Evolutionary conservation across 1,140 invertebrate species (phyloP).

Genomic region (Stegodyphus mimosarum): DNA sequence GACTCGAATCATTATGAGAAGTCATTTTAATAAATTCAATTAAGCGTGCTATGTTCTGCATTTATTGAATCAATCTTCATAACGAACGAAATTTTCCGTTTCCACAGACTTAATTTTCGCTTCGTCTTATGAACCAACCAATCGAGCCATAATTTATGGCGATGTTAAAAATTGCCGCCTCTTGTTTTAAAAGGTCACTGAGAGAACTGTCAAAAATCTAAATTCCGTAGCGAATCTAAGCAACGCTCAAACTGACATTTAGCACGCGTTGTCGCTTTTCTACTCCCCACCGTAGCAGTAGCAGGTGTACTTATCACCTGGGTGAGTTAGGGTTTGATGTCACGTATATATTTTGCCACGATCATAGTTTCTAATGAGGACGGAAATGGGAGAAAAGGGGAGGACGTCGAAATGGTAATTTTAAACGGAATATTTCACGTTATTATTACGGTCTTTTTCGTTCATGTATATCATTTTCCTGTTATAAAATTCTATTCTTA

Average conservation of each 20-base stretch:
- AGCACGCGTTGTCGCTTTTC: constrained; percentile 54
- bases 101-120: not conserved
- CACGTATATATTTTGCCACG: constrained; percentile 34
- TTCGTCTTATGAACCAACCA: not conserved
- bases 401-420: not conserved
- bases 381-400: not conserved
- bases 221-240: not conserved
- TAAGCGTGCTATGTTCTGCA: not conserved
- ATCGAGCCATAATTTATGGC: constrained; percentile 9
- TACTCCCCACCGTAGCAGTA: constrained; percentile 21
- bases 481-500: too few relatives aligned
- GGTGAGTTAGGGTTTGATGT: constrained; percentile 31
- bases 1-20: not conserved
- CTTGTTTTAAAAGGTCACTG: not conserved
- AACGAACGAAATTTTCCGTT: not conserved
- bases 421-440: not conserved
- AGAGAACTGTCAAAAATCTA: constrained; percentile 36
- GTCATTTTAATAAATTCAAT: not conserved
- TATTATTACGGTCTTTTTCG: not conserved
- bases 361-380: not conserved
- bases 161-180: constrained; percentile 30
- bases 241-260: constrained; percentile 44
- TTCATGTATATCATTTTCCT: too few relatives aligned
- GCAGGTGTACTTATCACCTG: constrained; percentile 26
- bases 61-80: not conserved